Evolutionary conservation across 2,113 vertebrate genomes (phyloP).

Genomic region (Ploceus nigricollis): DNA sequence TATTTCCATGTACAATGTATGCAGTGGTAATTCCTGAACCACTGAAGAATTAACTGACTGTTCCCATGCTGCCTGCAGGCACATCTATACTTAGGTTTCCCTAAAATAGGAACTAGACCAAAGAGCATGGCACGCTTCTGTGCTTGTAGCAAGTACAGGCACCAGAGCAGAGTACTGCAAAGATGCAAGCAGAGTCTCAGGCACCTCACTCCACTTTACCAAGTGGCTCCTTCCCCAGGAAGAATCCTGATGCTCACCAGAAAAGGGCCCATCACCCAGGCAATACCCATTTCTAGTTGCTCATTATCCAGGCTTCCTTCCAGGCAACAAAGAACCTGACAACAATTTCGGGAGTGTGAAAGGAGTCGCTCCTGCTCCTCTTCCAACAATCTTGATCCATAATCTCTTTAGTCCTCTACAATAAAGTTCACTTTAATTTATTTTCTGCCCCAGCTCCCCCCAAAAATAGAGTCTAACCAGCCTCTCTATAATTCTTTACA

Average conservation of each 20-base stretch:
- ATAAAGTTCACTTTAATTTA: background rate
- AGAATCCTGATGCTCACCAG: background rate
- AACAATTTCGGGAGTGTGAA: background rate
- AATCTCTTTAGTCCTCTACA: background rate
- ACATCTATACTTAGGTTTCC: background rate
- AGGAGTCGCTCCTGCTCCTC: background rate
- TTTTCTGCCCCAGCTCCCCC: background rate
- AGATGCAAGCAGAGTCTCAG: accelerated
- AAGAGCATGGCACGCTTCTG: background rate
- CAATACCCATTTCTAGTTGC: background rate
- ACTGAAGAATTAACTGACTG: background rate
- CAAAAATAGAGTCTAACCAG: background rate
- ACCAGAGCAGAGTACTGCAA: background rate
- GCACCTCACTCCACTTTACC: background rate
- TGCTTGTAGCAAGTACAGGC: background rate
- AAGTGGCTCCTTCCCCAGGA: background rate
- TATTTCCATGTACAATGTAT: background rate
- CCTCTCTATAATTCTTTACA: background rate
- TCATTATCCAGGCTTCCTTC: background rate
- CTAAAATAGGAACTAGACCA: background rate
- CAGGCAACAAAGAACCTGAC: background rate
- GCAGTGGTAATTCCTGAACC: background rate
- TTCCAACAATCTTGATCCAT: background rate
- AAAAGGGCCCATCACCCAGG: background rate
- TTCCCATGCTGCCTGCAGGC: background rate